Base-by-base conservation (phyloP, 2,797 vertebrate genomes). In the Remorina albescens region DNA sequence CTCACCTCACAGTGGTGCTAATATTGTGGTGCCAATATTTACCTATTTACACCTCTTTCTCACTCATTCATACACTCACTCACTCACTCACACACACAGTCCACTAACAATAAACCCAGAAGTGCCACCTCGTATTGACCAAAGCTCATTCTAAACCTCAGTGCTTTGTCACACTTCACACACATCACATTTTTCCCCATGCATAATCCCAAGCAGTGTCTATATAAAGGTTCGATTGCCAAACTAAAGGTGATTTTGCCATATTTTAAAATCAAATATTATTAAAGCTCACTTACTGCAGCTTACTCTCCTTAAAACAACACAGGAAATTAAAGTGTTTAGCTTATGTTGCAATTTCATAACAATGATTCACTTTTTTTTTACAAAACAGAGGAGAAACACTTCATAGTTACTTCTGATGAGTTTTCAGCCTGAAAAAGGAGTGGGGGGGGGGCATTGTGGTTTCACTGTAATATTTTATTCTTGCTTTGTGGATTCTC, bases 401-500 rank as follows among this genome's bases (percentile, higher is more conserved):
- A 67, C 63, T 82, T 67, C 84, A 66, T 30, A 1, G 73, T 58
- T 82, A 55, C 75, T 82, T 92, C 79, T 73, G 58, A 88, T 88
- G 71, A 89, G 85, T 91, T 87, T 82, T 91, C 92, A 92, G 91
- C 87, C 85, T 90, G 84, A 12, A 32, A 9, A 28, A 51, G 26
- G 51, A 69, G 39, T 68, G 67, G 74, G 60, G 3, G 3, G 62
- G 4, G 67, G 28, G 61, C 76, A 83, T 89, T 88, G 85, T 49
- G 61, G 54, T 80, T 88, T 70, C 60, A 78, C 82, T 86, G 84
- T 86, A 76, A 82, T 90, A 86, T 77, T 85, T 78, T 71, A 75
- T 85, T 89, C 76, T 75, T 68, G 41, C 74, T 76, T 67, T 83
- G 67, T 77, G 67, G 59, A 47, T 78, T 76, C 72, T 69, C 72